Evolutionary conservation across 1,140 invertebrate species (phyloP).

Genomic region (Aphelinus certus): DNA sequence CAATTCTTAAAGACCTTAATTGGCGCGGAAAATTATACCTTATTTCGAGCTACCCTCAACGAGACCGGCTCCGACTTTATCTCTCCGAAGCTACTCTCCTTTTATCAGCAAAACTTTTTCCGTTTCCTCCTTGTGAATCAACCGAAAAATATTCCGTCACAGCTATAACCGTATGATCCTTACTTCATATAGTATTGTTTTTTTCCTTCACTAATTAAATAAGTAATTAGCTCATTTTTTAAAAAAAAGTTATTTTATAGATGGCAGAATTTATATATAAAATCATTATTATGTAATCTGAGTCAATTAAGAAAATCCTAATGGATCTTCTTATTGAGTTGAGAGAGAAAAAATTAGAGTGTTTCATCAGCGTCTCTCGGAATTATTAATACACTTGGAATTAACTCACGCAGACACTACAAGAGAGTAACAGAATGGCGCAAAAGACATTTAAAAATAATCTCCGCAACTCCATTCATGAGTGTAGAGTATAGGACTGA

Average conservation of each 20-base stretch:
- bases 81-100: constrained; percentile 29
- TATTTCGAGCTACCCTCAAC: constrained; percentile 50
- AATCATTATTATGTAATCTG: too few species aligned
- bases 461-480: constrained; percentile 20
- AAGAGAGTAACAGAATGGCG: not conserved
- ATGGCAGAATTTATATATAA: too few species aligned
- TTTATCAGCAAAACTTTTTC: constrained; percentile 28
- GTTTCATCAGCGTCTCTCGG: not conserved
- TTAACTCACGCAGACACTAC: not conserved
- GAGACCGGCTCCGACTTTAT: constrained; percentile 23
- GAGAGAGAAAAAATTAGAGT: not conserved
- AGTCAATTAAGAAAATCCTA: not conserved
- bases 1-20: constrained; percentile 69
- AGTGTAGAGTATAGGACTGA: not conserved
- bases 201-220: too few species aligned
- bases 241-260: too few species aligned
- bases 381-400: constrained; percentile 10
- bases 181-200: too few species aligned
- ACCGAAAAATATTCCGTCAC: too few species aligned
- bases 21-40: constrained; percentile 68
- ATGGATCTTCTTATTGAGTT: not conserved
- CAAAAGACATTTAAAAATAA: constrained; percentile 26
- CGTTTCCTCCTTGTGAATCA: too few species aligned
- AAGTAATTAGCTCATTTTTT: too few species aligned
- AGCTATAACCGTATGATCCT: too few species aligned